A percentile compares a stretch with the other conserved stretches of the same genome.
phyloP scores from a whole-genome alignment of 1,140 invertebrate genomes.

The Theocolax elegans region DNA sequence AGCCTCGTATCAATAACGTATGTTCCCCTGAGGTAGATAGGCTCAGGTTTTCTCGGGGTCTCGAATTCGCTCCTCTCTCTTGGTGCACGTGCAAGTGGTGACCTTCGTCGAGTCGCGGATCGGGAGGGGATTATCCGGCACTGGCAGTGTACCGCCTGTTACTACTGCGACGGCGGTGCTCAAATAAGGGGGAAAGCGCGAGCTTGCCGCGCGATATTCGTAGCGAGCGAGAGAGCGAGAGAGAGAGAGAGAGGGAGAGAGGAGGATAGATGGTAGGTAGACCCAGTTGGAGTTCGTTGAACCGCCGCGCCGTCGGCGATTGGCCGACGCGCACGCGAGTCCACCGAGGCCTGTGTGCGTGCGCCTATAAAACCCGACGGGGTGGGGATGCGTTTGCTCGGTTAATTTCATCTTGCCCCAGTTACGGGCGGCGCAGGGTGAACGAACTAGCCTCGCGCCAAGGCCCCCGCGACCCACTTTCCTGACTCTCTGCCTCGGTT shows the following conservation, averaged over 20 bases:
- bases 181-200: constrained; percentile 26
- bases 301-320: constrained; percentile 50
- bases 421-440: constrained; percentile 67
- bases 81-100: constrained; percentile 43
- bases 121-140: constrained; percentile 48
- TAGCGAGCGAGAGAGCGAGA: not conserved
- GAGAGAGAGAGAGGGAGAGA: constrained; percentile 4
- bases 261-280: constrained; percentile 49
- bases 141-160: not conserved
- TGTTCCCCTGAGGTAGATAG: not conserved
- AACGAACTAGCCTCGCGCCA: constrained; percentile 69
- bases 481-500: constrained; percentile 35
- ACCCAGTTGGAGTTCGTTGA: constrained; percentile 67
- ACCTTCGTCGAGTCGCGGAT: constrained; percentile 47
- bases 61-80: too few relatives aligned
- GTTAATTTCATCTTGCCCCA: constrained; percentile 70
- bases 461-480: constrained; percentile 68
- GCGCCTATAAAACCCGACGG: constrained; percentile 22
- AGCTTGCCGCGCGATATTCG: not conserved
- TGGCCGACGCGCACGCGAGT: constrained; percentile 42
- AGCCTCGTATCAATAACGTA: not conserved
- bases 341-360: constrained; percentile 31
- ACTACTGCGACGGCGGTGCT: not conserved
- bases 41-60: too few relatives aligned
- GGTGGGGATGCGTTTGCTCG: constrained; percentile 51